phyloP scores from a whole-genome alignment of 1,140 invertebrate genomes.

The Eubasilissa regina region DNA sequence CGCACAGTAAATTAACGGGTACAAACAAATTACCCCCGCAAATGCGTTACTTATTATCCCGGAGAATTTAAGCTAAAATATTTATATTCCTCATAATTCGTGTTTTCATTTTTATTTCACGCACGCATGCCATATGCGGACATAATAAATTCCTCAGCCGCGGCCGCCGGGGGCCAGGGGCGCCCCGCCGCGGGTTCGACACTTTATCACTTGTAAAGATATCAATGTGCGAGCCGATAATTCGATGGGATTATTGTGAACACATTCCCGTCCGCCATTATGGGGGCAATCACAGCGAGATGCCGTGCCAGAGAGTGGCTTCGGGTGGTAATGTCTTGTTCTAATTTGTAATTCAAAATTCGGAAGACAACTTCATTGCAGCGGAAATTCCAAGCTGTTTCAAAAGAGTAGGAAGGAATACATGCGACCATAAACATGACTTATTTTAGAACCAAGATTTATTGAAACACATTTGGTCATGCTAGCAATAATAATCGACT shows the following conservation, averaged over 20 bases:
- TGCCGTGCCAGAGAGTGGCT: constrained; percentile 4
- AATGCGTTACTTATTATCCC: constrained; percentile 33
- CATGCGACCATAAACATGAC: no score
- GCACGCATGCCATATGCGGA: constrained; percentile 8
- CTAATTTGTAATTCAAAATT: constrained; percentile 26
- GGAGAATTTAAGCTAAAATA: constrained; percentile 34
- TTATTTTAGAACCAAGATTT: no score
- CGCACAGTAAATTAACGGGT: constrained; percentile 7
- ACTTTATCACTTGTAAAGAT: constrained; percentile 55
- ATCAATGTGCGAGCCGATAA: constrained; percentile 35
- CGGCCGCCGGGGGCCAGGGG: constrained; percentile 43
- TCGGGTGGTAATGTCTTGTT: constrained; percentile 9
- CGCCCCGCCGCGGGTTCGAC: constrained; percentile 50
- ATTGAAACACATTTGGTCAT: no score
- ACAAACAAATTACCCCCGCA: constrained; percentile 35
- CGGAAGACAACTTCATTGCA: constrained; percentile 26
- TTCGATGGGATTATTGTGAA: constrained; percentile 56
- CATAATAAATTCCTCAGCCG: constrained; percentile 25
- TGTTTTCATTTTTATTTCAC: constrained; percentile 26
- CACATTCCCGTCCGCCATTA: constrained; percentile 49
- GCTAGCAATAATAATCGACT: no score
- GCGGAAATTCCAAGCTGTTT: not conserved
- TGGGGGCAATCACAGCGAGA: constrained; percentile 48
- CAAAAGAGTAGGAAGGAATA: no score
- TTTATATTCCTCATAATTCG: constrained; percentile 29